Base-by-base conservation (phyloP, 92 coral and sea anemone genomes). In the Isaurus tuberculatus region DNA sequence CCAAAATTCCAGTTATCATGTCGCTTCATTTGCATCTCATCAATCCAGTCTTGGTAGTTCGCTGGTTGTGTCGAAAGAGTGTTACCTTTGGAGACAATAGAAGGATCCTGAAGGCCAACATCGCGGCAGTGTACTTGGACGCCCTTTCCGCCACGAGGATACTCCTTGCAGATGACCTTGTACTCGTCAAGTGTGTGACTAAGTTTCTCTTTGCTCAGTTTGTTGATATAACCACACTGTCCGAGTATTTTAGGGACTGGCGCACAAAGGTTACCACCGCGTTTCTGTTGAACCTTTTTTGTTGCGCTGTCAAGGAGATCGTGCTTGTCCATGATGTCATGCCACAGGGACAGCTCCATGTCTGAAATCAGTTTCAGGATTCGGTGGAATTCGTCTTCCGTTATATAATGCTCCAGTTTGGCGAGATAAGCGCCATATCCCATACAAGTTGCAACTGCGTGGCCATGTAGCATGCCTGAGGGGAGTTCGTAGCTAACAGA, bases 381-480 rank as follows among this genome's bases (percentile, higher is more conserved):
- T 42, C 94, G 91, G 25, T 42, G 57, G 40, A 91, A 40, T 65
- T 91, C 91, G 0, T 88, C 65, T 58, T 80, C 72, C 17, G 83
- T 84, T 4, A 88, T 84, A 91, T 88, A 91, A 26, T 63, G 55
- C 26, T 72, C 73, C 23, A 85, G 85, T 72, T 84, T 72, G 23
- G 94, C 88, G 16, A 91, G 83, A 42, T 91, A 91, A 17, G 94
- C 94, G 0, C 94, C 94, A 61, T 87, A 84, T 0, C 94, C 94
- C 94, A 91, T 91, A 5, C 94, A 88, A 9, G 94, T 91, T 14
- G 94, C 84, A 1, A 91, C 94, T 43, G 94, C 94, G 34, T 91
- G 94, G 14, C 94, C 94, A 64, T 91, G 94, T 27, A 91, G 91
- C 94, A 91, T 87, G 17, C 94, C 94, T 16, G 94, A 48, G 9